These are phyloP conservation scores for Acomys russatus DNA, from an alignment of 2,797 vertebrate genomes.

Conservation along the genomic window DNA sequence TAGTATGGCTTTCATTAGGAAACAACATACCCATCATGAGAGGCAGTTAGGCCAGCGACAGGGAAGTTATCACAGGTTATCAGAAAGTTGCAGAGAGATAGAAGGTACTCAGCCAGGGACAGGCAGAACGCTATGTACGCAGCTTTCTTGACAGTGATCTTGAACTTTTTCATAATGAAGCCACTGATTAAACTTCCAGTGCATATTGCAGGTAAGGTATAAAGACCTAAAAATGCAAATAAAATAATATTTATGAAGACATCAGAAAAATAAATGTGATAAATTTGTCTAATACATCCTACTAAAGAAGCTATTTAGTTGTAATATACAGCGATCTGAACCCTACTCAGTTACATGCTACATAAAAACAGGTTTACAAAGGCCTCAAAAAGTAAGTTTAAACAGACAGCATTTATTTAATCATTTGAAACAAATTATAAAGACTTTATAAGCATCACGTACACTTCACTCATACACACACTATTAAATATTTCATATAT, in stretches of 20 bases:
- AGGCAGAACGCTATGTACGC: constrained; percentile 91
- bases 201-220: constrained; percentile 90
- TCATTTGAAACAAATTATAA: background rate
- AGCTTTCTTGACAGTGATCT: constrained; percentile 90
- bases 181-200: constrained; percentile 92
- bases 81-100: constrained; percentile 89
- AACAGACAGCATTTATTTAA: constrained; percentile 17
- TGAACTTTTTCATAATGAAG: constrained; percentile 93
- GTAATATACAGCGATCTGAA: background rate
- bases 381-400: background rate
- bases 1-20: background rate
- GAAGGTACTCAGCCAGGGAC: constrained; percentile 89
- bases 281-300: background rate
- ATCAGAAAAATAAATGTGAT: constrained; percentile 2
- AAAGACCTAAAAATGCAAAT: constrained; percentile 87
- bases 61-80: constrained; percentile 91
- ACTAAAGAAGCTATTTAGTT: background rate
- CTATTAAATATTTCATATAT: background rate
- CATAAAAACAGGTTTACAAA: constrained; percentile 36
- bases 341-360: background rate
- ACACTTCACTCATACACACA: too few species aligned
- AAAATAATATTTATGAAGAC: constrained; percentile 47
- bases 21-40: constrained; percentile 91
- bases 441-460: background rate
- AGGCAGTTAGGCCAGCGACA: constrained; percentile 91